Conservation (phyloP, 2,797 vertebrate species). For the Sciurus vulgaris region DNA sequence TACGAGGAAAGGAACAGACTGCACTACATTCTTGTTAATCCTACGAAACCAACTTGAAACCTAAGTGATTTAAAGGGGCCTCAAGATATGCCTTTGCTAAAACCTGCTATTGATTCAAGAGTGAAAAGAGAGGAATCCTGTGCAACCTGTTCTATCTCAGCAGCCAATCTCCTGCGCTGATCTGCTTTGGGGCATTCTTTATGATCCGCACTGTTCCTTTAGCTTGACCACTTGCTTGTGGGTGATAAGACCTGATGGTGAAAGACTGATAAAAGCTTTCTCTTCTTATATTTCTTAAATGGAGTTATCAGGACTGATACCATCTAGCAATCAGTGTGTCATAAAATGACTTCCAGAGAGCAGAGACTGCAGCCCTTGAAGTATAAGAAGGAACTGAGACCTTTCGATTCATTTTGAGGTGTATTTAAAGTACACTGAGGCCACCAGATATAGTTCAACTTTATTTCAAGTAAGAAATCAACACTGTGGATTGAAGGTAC, state of each 20-base stretch:
- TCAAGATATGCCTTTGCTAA: neutral
- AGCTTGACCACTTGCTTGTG: conserved; percentile 47
- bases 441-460: conserved; percentile 40
- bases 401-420: conserved; percentile 10
- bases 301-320: conserved; percentile 60
- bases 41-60: neutral
- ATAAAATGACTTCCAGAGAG: conserved; percentile 60
- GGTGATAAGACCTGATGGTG: conserved; percentile 63
- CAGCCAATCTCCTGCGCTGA: conserved; percentile 15
- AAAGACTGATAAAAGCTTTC: conserved; percentile 70
- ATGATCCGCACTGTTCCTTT: conserved; percentile 6
- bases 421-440: conserved; percentile 24
- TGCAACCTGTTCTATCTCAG: neutral
- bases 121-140: neutral
- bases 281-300: conserved; percentile 66
- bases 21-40: neutral
- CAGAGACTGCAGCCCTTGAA: neutral
- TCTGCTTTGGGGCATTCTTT: neutral
- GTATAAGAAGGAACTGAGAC: conserved; percentile 4
- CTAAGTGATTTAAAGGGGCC: neutral
- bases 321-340: conserved; percentile 62
- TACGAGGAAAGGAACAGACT: neutral
- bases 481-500: neutral
- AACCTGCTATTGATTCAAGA: conserved; percentile 26
- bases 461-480: conserved; percentile 59